Percentiles rank a stretch among this genome's conserved stretches.
These are phyloP conservation scores for Parapristionchus giblindavisi DNA, from an alignment of 2,888 invertebrate genomes.

Conservation along the genomic window DNA sequence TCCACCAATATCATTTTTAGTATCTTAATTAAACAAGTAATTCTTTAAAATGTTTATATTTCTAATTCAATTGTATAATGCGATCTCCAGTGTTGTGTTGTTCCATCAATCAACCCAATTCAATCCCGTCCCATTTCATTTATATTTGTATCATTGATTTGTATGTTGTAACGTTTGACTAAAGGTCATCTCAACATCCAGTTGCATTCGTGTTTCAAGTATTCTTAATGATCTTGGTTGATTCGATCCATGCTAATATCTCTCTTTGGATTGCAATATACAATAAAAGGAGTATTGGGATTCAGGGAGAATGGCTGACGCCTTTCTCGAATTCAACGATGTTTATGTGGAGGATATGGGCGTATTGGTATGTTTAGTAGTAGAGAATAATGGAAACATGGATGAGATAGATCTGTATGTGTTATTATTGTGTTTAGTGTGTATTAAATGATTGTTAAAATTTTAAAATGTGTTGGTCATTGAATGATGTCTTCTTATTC, in stretches of 20 bases:
- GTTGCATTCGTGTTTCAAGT: too few relatives aligned
- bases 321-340: constrained; percentile 55
- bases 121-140: too few relatives aligned
- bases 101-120: too few relatives aligned
- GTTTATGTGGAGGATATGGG: constrained; percentile 64
- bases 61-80: not conserved
- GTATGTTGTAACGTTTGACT: constrained; percentile 1
- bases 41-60: too few relatives aligned
- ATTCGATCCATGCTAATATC: not conserved
- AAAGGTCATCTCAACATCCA: constrained; percentile 6
- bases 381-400: not conserved
- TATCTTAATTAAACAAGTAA: too few relatives aligned
- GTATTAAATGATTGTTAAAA: not conserved
- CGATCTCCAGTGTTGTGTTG: constrained; percentile 19
- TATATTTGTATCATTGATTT: not conserved
- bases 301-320: constrained; percentile 42
- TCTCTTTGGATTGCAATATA: not conserved
- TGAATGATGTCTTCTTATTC: constrained; percentile 59
- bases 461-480: not conserved
- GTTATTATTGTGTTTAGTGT: not conserved
- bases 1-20: too few relatives aligned
- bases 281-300: not conserved
- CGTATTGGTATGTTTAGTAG: constrained; percentile 48
- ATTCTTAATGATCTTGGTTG: not conserved
- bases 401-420: not conserved